Conservation (phyloP, 2,888 invertebrate species). For the Macaria liturata region DNA sequence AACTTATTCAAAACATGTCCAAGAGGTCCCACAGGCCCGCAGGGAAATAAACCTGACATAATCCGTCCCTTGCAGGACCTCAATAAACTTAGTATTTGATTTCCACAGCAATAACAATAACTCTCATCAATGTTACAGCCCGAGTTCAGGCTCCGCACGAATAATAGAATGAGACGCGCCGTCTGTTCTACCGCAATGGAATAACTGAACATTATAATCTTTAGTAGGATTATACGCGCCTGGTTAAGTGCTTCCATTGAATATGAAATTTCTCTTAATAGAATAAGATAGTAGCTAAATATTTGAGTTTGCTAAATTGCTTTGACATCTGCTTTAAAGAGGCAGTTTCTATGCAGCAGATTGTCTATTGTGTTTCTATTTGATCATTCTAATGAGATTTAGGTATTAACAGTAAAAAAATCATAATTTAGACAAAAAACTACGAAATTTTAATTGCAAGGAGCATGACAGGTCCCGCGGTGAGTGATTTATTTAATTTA, state of each 20-base stretch:
- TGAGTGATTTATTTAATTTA: no score
- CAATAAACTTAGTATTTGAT: conserved; percentile 36
- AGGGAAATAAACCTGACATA: no score
- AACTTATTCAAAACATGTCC: no score
- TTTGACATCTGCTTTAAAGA: conserved; percentile 13
- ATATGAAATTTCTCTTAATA: conserved; percentile 48
- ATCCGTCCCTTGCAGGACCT: conserved; percentile 21
- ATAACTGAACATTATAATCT: conserved; percentile 52
- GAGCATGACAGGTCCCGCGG: no score
- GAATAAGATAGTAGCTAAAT: conserved; percentile 46
- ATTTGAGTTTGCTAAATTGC: conserved; percentile 37
- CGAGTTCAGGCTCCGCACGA: conserved; percentile 39
- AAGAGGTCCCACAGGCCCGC: no score
- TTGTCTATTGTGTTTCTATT: neutral
- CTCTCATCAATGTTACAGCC: conserved; percentile 34
- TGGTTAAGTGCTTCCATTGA: conserved; percentile 40
- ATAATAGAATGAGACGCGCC: conserved; percentile 46
- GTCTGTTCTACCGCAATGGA: conserved; percentile 38
- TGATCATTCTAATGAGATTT: neutral
- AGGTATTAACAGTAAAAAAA: no score
- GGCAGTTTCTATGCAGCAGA: conserved; percentile 7
- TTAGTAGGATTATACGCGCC: conserved; percentile 46
- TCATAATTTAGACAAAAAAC: no score
- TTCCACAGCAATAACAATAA: conserved; percentile 38
- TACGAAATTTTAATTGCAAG: no score